Conservation (phyloP, 2,113 vertebrate genomes). For the Chlamydotis undulata region DNA sequence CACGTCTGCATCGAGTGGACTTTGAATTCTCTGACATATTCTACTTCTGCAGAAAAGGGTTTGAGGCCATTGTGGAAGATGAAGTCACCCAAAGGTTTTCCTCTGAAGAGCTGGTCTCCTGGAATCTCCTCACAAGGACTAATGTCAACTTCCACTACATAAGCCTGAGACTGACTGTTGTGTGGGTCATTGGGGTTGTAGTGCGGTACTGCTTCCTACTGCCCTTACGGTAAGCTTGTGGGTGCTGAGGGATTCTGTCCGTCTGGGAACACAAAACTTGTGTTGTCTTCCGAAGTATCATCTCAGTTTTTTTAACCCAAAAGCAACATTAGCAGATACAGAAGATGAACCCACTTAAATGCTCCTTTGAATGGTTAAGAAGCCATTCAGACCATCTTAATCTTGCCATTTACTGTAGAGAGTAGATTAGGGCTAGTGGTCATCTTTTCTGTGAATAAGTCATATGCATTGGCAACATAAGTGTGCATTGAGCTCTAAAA, state of each 20-base stretch:
- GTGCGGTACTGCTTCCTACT: slow-evolving; percentile 90
- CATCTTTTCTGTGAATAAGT: neutral
- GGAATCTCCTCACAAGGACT: slow-evolving; percentile 98
- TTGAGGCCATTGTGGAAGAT: slow-evolving; percentile 94
- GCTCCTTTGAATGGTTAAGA: neutral
- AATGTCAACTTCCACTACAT: slow-evolving; percentile 93
- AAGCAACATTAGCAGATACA: neutral
- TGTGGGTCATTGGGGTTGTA: slow-evolving; percentile 91
- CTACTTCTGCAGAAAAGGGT: slow-evolving; percentile 91
- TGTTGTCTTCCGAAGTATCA: neutral
- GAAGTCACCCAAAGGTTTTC: slow-evolving; percentile 95
- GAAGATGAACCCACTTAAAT: neutral
- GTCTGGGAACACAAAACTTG: neutral
- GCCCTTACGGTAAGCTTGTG: slow-evolving; percentile 84
- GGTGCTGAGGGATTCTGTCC: neutral
- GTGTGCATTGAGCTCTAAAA: neutral
- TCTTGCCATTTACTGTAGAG: neutral
- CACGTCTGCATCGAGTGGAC: slow-evolving; percentile 75
- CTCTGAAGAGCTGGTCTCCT: slow-evolving; percentile 94
- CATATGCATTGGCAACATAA: neutral
- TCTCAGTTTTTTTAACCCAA: neutral
- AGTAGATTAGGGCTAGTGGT: neutral
- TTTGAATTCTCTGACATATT: slow-evolving; percentile 88
- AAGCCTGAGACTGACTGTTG: slow-evolving; percentile 86
- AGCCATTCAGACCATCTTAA: neutral